These are phyloP conservation scores for Gorsachius goisagi DNA, from an alignment of 2,113 vertebrate genomes.

Conservation along the genomic window DNA sequence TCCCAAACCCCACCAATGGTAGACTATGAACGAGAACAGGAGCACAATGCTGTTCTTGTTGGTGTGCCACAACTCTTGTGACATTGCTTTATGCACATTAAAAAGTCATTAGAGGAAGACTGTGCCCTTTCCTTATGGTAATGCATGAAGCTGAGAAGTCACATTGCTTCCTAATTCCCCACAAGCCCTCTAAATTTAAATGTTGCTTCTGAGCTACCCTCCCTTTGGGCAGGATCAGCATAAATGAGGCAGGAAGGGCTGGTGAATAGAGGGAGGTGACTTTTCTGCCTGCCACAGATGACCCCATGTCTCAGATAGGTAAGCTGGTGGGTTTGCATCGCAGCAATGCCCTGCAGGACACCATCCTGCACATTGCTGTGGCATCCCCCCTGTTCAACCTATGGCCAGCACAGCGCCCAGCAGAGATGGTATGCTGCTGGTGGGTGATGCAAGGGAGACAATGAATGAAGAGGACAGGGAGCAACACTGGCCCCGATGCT, in stretches of 20 bases:
- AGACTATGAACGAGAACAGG: background rate
- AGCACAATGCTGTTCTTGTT: background rate
- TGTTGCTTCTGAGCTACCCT: background rate
- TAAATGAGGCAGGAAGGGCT: background rate
- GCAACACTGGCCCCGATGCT: fast-evolving
- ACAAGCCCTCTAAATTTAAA: constrained; percentile 1
- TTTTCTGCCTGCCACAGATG: background rate
- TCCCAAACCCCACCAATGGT: background rate
- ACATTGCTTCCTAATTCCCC: background rate
- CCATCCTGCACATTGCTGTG: fast-evolving
- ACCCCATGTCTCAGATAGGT: background rate
- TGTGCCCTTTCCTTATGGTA: background rate
- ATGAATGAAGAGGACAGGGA: background rate
- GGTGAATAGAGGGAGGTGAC: background rate
- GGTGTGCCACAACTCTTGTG: background rate
- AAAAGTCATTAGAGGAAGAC: background rate
- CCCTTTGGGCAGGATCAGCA: background rate
- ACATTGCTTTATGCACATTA: background rate
- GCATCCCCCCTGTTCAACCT: background rate
- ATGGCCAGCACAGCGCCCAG: fast-evolving
- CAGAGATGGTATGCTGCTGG: background rate
- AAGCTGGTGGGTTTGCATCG: fast-evolving
- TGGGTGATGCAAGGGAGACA: fast-evolving
- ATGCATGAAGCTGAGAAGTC: background rate
- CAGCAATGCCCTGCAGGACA: background rate